Base-by-base conservation (phyloP, 2,888 invertebrate genomes). In the Gymnocheta viridis region DNA sequence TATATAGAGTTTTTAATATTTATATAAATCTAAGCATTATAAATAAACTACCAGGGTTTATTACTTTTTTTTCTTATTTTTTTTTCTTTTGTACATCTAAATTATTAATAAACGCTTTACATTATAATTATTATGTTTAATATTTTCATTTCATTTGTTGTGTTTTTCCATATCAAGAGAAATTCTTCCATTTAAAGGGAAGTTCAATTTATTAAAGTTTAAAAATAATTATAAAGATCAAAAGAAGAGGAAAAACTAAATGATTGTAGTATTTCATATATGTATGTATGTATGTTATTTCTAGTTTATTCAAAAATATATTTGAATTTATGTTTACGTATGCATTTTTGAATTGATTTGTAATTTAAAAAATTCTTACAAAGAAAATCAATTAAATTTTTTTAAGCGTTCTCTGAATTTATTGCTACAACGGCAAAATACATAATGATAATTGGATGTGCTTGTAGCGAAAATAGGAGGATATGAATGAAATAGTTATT, bases 111-210 rank as follows among this genome's bases (percentile, higher is more conserved):
- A 88, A 89, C 86, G 85, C 87, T 87, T 88, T 87, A 79, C 69
- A 77, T 73, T 51, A 78, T 54, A 51, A 51, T 69, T 78, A 60
- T 76, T 69, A 51, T 62, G 6, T 70, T 56, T n/a, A n/a, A n/a
- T n/a, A n/a, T n/a, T n/a, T n/a, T n/a, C n/a, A n/a, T n/a, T 56
- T 86, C 85, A 86, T 86, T 89, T 88, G 70, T 84, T 86, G 85
- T 83, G 49, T 66, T 38, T 81, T 56, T 69, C 9, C 38, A 73
- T 62, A 35, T 69, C 70, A 49, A 80, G 67, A 81, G 38, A 81
- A 72, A 17, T 67, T 47, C 38, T 56, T 69, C 9, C 38, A 73
- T 62, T 27, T 69, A 74, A 49, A 80, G 67, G 77, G 38, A 81
- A 72, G 24, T 67, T 47, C 38, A 58, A 77, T 51, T 51, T 69